Base-by-base conservation (phyloP, 2,797 vertebrate genomes). In the Molossus alvarezi region DNA sequence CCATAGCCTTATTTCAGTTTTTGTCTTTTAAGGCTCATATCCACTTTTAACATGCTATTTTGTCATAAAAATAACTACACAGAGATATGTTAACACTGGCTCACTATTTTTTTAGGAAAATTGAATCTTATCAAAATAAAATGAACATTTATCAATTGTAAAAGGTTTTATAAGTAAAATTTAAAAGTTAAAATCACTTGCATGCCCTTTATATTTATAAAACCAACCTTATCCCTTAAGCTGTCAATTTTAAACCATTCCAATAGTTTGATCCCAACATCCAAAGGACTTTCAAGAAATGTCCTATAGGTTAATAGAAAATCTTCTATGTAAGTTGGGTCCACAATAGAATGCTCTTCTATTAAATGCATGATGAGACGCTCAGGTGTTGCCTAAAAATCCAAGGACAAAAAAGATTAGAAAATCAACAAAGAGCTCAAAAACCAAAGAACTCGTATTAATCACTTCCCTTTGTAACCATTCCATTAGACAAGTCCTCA, bases 321-420 rank as follows among this genome's bases (percentile, higher is more conserved):
- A 99, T 99, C 99, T 98, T 99, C 99, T 0, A 99, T 99, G 95
- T 99, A 99, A 23, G 99, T 99, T 95, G 99, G 99, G 98, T 99
- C 99, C 96, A 99, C 99, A 95, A 99, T 99, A 0, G 99, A 99
- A 60, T 99, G 99, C 73, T 99, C 99, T 98, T 99, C 99, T 98
- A 99, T 99, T 97, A 99, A 98, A 98, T 99, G 99, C 99, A 99
- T 99, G 98, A 99, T 99, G 96, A 99, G 99, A 92, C 99, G 99
- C 98, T 99, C 99, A 0, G 99, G 99, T 73, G 99, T 99, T 97
- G 99, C 99, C 99, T 99, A 72, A 97, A 97, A 97, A 97, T 77
- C 5, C 88, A 98, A 97, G 69, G 37, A 92, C 0, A 87, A 57
- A 76, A 67, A 67, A 33, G 25, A 76, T 12, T 75, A 97, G 75